phyloP scores from a whole-genome alignment of 2,113 vertebrate species.

The Zosterops japonicus region DNA sequence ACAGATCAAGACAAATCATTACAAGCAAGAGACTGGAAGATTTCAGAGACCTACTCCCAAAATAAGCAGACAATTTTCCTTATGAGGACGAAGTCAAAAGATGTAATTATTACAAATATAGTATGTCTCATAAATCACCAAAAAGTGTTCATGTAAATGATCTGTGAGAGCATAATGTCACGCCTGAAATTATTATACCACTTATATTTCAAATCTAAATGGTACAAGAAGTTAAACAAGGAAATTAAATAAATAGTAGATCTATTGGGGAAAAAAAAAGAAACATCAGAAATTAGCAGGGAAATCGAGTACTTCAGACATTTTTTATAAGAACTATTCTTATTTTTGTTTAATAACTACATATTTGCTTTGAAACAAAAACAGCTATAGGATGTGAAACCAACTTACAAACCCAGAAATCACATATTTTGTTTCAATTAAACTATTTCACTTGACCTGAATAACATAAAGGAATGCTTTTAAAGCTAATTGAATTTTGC shows the following conservation, averaged over 20 bases:
- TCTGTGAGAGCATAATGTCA: background rate
- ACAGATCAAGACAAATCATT: slow-evolving; percentile 17
- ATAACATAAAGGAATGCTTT: background rate
- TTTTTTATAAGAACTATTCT: background rate
- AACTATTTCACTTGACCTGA: background rate
- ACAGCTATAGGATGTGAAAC: background rate
- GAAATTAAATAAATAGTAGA: background rate
- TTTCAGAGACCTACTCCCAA: background rate
- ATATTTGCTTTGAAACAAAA: background rate
- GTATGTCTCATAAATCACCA: background rate
- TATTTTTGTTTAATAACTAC: background rate
- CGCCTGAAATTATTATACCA: background rate
- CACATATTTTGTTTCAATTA: background rate
- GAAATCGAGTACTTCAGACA: background rate
- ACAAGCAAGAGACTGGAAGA: background rate
- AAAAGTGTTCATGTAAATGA: background rate
- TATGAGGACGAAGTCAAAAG: background rate
- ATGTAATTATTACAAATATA: background rate
- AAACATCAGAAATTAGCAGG: background rate
- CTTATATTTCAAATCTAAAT: background rate
- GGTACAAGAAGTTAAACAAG: background rate
- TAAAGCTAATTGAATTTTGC: background rate
- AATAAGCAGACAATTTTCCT: background rate
- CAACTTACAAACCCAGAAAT: background rate
- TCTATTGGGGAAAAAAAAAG: background rate